Conservation (phyloP, 1,140 invertebrate genomes). For the Bursaphelenchus mucronatus region DNA sequence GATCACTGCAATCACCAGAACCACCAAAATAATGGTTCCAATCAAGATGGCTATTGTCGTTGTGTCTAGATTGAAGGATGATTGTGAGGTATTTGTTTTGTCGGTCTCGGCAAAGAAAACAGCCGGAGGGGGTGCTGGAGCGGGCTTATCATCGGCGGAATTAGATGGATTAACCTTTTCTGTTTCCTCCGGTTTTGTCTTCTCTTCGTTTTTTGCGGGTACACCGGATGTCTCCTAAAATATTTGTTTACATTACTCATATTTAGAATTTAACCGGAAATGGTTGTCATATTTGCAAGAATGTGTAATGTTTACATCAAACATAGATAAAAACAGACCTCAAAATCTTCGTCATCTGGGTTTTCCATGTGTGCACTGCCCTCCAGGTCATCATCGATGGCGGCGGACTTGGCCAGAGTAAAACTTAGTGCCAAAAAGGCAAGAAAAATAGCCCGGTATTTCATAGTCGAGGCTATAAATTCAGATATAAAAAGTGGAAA, state of each 20-base stretch:
- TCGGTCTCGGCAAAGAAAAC: background rate
- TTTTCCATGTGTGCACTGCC: conserved; percentile 16
- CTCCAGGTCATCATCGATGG: conserved; percentile 10
- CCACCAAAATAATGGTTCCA: conserved; percentile 5
- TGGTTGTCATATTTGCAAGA: background rate
- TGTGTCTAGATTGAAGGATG: background rate
- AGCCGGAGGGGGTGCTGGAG: conserved; percentile 3
- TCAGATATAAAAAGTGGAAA: too few species aligned
- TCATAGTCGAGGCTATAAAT: too few species aligned
- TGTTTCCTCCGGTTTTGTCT: background rate
- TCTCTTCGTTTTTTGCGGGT: conserved; percentile 3
- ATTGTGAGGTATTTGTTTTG: too few species aligned
- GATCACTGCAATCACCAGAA: conserved; percentile 4
- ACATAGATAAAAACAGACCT: background rate
- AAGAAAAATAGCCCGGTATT: too few species aligned
- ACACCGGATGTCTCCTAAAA: conserved; percentile 6
- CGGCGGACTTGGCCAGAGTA: background rate
- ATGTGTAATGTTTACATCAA: background rate
- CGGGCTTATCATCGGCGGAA: background rate
- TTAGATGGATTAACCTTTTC: background rate
- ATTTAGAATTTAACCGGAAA: background rate
- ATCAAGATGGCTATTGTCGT: conserved; percentile 13
- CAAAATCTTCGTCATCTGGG: conserved; percentile 21
- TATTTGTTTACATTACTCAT: background rate
- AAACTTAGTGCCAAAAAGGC: too few species aligned